Base-by-base conservation (phyloP, 2,113 vertebrate species). In the Mesembrinibis cayennensis region DNA sequence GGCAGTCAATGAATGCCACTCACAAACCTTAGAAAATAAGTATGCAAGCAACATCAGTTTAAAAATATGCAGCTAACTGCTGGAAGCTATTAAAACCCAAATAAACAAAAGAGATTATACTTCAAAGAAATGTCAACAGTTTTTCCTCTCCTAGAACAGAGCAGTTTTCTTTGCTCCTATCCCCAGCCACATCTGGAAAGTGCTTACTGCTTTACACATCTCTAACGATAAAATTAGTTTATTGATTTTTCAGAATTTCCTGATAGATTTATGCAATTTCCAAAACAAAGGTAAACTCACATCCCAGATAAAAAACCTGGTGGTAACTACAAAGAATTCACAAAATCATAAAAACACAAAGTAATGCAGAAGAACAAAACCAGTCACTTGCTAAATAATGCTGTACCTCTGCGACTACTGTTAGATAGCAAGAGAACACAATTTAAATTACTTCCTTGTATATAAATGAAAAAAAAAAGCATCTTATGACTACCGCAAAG, bases 71-170 rank as follows among this genome's bases (percentile, higher is more conserved):
- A 98, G 97, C 97, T 98, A 98, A 98, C 98, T 98, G 98, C 98
- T 98, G 98, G 98, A 98, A 98, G 98, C 98, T 98, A 98, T 98
- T 98, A 98, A 98, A 98, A 98, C 89, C 97, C 97, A 98, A 98
- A 98, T 98, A 98, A 99, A 99, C 98, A 98, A 98, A 98, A 98
- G 98, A 98, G 98, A 98, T 98, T 98, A 96, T 98, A 98, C 98
- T 99, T 99, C 98, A 98, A 98, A 98, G 98, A 99, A 98, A 98
- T 98, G 98, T 98, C 98, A 98, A 98, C 98, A 98, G 97, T 98
- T 98, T 98, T 98, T 98, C 97, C 98, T 98, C 94, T 98, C 98
- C 97, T 98, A 98, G 98, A 98, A 98, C 98, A 99, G 98, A 98
- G 90, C 95, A 98, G 97, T 98, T 98, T 98, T 98, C 98, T 98